Evolutionary conservation across 1,140 invertebrate species (phyloP), one percentile per base, ranked within the genome.

Genomic region (Drosophila lini): DNA sequence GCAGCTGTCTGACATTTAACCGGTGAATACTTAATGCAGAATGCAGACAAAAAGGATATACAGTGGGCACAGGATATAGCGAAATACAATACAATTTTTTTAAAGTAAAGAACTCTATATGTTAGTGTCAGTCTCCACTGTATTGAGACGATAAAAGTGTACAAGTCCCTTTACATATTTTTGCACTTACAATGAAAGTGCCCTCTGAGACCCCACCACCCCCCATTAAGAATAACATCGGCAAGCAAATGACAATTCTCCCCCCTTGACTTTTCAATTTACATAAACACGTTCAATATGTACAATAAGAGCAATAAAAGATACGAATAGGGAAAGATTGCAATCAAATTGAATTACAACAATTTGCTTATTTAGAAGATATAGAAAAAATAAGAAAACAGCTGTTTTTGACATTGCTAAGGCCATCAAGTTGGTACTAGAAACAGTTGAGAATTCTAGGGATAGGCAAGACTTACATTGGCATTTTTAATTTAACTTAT

Each of bases 211-310:
- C 16, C 16, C 41, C 8, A 16, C 19, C 22, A 13, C 6, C 22
- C 0, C 15, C 32, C 50, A 22, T 53, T 32, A 40, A 32, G 34
- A 59, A 59, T 56, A 63, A 31, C 7, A 42, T 16, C 16, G 40
- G 31, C 28, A 16, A 34, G 15, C 56, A 42, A 59, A 40, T 64
- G 57, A 64, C 38, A 64, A 42, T 42, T 42, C 41, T 22, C 2
- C 5, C 38, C 15, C 31, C 28, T 25, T 19, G 56, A 25, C 52
- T 42, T 61, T 64, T 61, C 38, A 60, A 61, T 60, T 64, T 61
- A 13, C 61, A 64, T 64, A 64, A 40, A 61, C 38, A 64, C 36
- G 40, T 63, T 63, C 55, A 15, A 22, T 62, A 60, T 25, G 36
- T 25, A n/a, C n/a, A n/a, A n/a, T n/a, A 22, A 25, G 42, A 32